phyloP scores from a whole-genome alignment of 1,140 invertebrate species.

The Onthophagus taurus region DNA sequence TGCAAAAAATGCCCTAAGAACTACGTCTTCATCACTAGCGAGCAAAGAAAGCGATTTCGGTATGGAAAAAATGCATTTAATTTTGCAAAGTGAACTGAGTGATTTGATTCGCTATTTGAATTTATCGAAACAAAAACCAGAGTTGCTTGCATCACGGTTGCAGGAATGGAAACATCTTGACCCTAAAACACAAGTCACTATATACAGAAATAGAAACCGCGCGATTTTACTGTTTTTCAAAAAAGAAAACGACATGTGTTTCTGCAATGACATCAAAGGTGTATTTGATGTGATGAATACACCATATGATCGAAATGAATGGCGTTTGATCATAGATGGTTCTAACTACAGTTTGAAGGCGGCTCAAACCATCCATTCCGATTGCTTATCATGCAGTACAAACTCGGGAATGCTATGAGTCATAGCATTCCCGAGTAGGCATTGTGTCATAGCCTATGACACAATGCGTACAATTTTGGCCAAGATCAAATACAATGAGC shows the following conservation, averaged over 20 bases:
- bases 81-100: conserved; percentile 8
- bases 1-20: conserved; percentile 3
- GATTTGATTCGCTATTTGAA: conserved; percentile 1
- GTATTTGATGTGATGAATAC: conserved; percentile 7
- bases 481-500: conserved; percentile 5
- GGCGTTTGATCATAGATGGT: conserved; percentile 3
- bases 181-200: not conserved
- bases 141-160: conserved; percentile 10
- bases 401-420: conserved; percentile 3
- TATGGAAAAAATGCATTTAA: conserved; percentile 8
- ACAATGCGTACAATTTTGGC: not conserved
- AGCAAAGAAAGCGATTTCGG: conserved; percentile 3
- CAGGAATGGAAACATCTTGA: conserved; percentile 3
- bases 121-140: conserved; percentile 3
- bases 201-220: conserved; percentile 4
- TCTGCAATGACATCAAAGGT: conserved; percentile 9
- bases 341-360: not conserved
- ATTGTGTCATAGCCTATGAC: too few species aligned
- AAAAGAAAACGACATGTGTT: not conserved
- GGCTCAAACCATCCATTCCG: not conserved
- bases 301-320: conserved; percentile 5
- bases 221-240: conserved; percentile 1
- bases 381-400: conserved; percentile 2
- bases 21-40: conserved; percentile 5
- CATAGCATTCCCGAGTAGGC: too few species aligned